A percentile compares a stretch with the other conserved stretches of the same genome.
Conservation (phyloP, 1,140 invertebrate species). For the Camponotus vicinus region DNA sequence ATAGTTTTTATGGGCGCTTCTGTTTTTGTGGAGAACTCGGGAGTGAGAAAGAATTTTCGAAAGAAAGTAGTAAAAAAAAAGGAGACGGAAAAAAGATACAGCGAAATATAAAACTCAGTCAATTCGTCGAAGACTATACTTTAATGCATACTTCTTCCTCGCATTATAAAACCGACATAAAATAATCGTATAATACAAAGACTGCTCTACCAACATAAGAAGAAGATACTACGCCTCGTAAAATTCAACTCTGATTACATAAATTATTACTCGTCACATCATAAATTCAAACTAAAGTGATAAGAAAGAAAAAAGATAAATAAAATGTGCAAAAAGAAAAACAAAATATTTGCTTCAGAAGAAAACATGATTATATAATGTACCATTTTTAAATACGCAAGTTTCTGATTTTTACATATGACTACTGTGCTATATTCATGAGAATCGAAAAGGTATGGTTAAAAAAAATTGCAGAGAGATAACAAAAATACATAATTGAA, state of each 20-base stretch:
- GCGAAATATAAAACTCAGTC: constrained; percentile 13
- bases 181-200: neutral
- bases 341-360: neutral
- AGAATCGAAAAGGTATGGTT: constrained; percentile 17
- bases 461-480: neutral
- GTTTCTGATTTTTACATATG: neutral
- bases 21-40: constrained; percentile 15
- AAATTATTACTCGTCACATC: neutral
- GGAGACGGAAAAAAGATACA: constrained; percentile 30
- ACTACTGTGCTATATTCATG: neutral
- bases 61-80: neutral
- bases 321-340: neutral
- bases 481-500: neutral
- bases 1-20: constrained; percentile 51
- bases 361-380: constrained; percentile 11
- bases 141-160: constrained; percentile 32
- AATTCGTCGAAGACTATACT: constrained; percentile 57
- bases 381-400: constrained; percentile 1
- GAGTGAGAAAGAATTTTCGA: constrained; percentile 22
- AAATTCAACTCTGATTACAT: constrained; percentile 10
- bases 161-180: constrained; percentile 22
- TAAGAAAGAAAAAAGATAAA: neutral
- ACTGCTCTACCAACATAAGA: neutral
- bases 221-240: constrained; percentile 6
- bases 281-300: constrained; percentile 12